phyloP scores from a whole-genome alignment of 2,113 vertebrate species.

The Neogobius melanostomus region DNA sequence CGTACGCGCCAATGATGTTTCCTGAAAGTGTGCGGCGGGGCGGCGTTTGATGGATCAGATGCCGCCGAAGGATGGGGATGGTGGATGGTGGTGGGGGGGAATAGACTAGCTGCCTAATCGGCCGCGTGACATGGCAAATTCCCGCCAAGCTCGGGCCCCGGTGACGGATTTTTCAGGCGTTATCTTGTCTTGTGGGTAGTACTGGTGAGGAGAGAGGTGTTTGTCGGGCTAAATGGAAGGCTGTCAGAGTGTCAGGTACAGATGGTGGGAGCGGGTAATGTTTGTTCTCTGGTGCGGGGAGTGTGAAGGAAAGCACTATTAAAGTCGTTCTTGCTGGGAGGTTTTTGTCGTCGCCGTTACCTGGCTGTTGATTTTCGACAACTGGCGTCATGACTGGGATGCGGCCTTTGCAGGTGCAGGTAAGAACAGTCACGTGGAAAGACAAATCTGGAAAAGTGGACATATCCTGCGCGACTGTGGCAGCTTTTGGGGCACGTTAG shows the following conservation, averaged over 20 bases:
- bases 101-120: constrained; percentile 88
- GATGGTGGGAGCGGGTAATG: constrained; percentile 3
- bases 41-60: constrained; percentile 58
- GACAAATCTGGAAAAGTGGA: too few species aligned
- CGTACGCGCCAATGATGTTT: constrained; percentile 91
- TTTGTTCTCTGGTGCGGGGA: constrained; percentile 2
- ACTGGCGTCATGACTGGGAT: too few species aligned
- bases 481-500: too few species aligned
- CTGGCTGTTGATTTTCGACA: too few species aligned
- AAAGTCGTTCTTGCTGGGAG: background rate
- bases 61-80: constrained; percentile 64
- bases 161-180: constrained; percentile 25
- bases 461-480: too few species aligned
- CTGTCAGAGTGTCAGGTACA: constrained; percentile 40
- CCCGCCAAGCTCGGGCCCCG: background rate
- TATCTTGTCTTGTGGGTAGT: constrained; percentile 31
- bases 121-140: constrained; percentile 81
- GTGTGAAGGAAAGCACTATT: background rate
- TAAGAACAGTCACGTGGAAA: too few species aligned
- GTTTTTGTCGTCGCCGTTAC: background rate
- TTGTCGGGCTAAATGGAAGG: constrained; percentile 48
- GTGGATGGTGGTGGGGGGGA: constrained; percentile 43
- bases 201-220: constrained; percentile 42
- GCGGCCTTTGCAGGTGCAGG: too few species aligned
- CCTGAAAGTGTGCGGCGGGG: constrained; percentile 78